phyloP scores from a whole-genome alignment of 2,797 vertebrate species.

The Betta splendens region DNA sequence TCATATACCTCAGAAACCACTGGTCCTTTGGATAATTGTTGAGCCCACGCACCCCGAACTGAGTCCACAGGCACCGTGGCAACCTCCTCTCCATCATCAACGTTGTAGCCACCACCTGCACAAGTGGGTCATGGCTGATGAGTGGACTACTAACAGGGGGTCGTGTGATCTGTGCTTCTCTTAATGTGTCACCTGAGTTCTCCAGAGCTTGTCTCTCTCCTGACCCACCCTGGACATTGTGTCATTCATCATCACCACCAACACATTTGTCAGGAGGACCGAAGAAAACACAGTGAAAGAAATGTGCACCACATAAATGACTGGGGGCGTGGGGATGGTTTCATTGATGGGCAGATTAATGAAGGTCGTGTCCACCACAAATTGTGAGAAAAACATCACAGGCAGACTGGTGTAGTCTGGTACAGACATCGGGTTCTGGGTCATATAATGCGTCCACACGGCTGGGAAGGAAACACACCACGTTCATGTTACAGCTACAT shows the following conservation, averaged over 20 bases:
- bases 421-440: constrained; percentile 70
- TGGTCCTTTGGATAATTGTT: constrained; percentile 86
- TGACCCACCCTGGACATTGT: constrained; percentile 83
- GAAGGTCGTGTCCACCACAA: constrained; percentile 81
- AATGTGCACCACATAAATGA: constrained; percentile 77
- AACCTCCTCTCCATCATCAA: constrained; percentile 92
- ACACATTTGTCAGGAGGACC: constrained; percentile 80
- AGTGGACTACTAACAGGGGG: too few species aligned
- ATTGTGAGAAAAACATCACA: constrained; percentile 80
- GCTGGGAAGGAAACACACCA: too few species aligned
- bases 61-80: constrained; percentile 90
- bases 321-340: constrained; percentile 70
- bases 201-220: constrained; percentile 85
- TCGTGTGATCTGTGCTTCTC: background rate
- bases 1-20: constrained; percentile 81
- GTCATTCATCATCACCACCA: constrained; percentile 87
- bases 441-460: constrained; percentile 59
- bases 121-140: constrained; percentile 6
- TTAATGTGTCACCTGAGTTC: constrained; percentile 76
- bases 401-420: constrained; percentile 77
- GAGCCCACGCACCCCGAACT: constrained; percentile 86
- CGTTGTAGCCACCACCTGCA: constrained; percentile 92
- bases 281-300: constrained; percentile 78
- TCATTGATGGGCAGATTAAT: constrained; percentile 83
- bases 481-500: too few species aligned